Evolutionary conservation across 2,113 vertebrate genomes (phyloP).

Genomic region (Salvelinus sp.): DNA sequence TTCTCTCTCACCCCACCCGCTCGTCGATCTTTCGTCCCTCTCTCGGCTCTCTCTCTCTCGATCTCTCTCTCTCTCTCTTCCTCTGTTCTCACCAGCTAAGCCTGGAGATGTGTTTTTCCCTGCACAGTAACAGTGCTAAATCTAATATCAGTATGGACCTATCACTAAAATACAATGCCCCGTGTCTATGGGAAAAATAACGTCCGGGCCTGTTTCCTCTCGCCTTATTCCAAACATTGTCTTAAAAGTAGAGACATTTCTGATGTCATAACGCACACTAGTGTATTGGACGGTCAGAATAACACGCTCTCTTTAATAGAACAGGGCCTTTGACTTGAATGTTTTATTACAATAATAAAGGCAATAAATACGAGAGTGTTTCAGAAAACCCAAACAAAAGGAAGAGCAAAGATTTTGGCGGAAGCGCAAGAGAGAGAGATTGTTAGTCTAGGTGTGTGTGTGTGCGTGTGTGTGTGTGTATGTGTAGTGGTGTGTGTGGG

Average conservation of each 20-base stretch:
- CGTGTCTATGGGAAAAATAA: too few species aligned
- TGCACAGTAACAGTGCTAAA: background rate
- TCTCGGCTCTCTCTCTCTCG: background rate
- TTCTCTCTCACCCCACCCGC: background rate
- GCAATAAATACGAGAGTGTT: background rate
- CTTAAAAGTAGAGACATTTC: background rate
- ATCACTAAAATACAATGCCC: too few species aligned
- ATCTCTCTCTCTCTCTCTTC: background rate
- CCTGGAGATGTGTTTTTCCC: background rate
- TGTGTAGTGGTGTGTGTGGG: background rate
- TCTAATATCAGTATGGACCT: background rate
- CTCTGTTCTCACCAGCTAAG: background rate
- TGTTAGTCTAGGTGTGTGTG: too few species aligned
- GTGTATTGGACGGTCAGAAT: too few species aligned
- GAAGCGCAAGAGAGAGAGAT: background rate
- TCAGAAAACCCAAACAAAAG: background rate
- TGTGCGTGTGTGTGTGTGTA: too few species aligned
- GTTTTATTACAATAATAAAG: too few species aligned
- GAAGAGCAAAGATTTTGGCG: conserved; percentile 9
- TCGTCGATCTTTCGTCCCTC: background rate
- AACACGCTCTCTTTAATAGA: background rate
- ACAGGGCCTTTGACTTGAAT: background rate
- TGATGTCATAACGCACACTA: too few species aligned
- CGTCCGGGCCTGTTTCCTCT: too few species aligned
- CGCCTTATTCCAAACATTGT: background rate